A percentile compares a stretch with the other conserved stretches of the same genome.
phyloP scores from a whole-genome alignment of 2,888 invertebrate genomes.

The Macaria liturata region DNA sequence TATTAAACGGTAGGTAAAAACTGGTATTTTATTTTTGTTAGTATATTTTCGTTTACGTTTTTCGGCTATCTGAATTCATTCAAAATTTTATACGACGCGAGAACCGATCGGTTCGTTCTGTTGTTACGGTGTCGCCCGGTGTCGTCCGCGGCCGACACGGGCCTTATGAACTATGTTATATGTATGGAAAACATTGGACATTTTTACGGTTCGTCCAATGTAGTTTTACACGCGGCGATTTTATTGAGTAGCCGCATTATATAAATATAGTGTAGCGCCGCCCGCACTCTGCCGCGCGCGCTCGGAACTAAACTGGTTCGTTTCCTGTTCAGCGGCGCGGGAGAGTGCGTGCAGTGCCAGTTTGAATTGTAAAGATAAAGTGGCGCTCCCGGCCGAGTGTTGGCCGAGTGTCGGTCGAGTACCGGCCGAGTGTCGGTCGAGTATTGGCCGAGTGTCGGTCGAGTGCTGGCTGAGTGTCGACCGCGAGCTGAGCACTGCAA shows the following conservation, averaged over 20 bases:
- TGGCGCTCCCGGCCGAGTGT: not conserved
- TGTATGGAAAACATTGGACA: constrained; percentile 53
- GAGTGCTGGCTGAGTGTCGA: constrained; percentile 19
- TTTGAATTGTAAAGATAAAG: constrained; percentile 30
- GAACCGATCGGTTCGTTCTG: constrained; percentile 43
- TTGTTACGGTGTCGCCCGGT: constrained; percentile 49
- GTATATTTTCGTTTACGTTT: constrained; percentile 68
- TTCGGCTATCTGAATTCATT: constrained; percentile 60
- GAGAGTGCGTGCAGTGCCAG: constrained; percentile 22
- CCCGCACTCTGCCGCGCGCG: constrained; percentile 35
- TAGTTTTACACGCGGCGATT: constrained; percentile 78
- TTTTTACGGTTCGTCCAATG: constrained; percentile 68
- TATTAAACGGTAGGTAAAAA: constrained; percentile 66
- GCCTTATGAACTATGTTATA: constrained; percentile 43
- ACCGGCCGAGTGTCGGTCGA: constrained; percentile 20
- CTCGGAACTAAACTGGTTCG: constrained; percentile 23
- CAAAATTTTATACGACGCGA: constrained; percentile 55
- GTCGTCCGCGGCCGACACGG: constrained; percentile 36
- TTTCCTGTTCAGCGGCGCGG: not conserved
- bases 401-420: no score
- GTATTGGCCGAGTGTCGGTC: not conserved
- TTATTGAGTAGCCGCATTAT: constrained; percentile 78
- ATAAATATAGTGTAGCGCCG: constrained; percentile 56
- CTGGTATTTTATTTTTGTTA: constrained; percentile 76
- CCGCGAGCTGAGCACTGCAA: constrained; percentile 1